Conservation (phyloP, 1,140 invertebrate species). For the Drosophila fuyamai region DNA sequence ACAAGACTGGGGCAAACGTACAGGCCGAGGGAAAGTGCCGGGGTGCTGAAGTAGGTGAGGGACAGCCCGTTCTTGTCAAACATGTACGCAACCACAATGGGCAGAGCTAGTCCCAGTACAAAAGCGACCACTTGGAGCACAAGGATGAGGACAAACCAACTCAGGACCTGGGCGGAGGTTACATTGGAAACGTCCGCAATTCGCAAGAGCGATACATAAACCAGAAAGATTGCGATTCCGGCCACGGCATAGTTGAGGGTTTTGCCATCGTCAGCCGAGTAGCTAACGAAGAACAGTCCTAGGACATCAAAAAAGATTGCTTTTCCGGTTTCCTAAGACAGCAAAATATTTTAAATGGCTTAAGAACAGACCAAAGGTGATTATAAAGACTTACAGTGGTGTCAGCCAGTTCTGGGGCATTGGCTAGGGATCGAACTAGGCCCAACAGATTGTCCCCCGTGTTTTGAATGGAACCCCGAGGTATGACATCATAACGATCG, state of each 20-base stretch:
- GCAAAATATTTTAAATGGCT: slow-evolving; percentile 83
- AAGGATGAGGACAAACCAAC: slow-evolving; percentile 51
- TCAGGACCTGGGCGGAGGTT: slow-evolving; percentile 30
- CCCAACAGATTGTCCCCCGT: slow-evolving; percentile 92
- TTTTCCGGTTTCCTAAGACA: slow-evolving; percentile 80
- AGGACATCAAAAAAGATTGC: slow-evolving; percentile 92
- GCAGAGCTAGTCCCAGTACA: slow-evolving; percentile 85
- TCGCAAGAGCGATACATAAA: slow-evolving; percentile 80
- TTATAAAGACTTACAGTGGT: slow-evolving; percentile 86
- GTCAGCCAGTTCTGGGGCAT: slow-evolving; percentile 87
- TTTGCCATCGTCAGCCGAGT: slow-evolving; percentile 86
- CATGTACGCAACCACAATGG: slow-evolving; percentile 85
- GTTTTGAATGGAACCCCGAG: slow-evolving; percentile 91
- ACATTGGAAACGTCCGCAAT: slow-evolving; percentile 48
- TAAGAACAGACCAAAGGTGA: background rate
- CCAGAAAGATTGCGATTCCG: slow-evolving; percentile 78
- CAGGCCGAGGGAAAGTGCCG: slow-evolving; percentile 87
- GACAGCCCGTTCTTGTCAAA: slow-evolving; percentile 84
- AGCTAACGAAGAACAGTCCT: slow-evolving; percentile 89
- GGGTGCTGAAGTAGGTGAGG: slow-evolving; percentile 89
- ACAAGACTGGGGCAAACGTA: slow-evolving; percentile 80
- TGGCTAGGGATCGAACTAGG: slow-evolving; percentile 87
- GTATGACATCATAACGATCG: slow-evolving; percentile 91
- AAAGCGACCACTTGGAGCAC: slow-evolving; percentile 61
- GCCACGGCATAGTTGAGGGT: slow-evolving; percentile 86